These are phyloP conservation scores for Panagrolaimus sp. DNA, from an alignment of 1,140 invertebrate genomes.

Conservation along the genomic window DNA sequence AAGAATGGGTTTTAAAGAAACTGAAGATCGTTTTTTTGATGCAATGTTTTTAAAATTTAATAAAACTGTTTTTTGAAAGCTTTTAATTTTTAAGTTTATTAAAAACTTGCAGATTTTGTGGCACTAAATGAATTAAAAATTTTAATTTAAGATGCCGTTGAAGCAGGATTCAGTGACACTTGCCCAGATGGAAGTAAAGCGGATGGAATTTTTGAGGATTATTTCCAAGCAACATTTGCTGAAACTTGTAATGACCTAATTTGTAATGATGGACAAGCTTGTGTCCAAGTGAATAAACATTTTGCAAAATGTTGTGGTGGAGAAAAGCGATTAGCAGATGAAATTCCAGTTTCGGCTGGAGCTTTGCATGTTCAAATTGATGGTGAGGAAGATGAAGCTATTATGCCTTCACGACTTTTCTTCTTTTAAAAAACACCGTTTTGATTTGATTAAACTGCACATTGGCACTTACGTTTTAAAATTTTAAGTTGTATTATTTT, in stretches of 20 bases:
- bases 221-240: constrained; percentile 18
- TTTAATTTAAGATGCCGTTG: background rate
- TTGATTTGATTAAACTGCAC: background rate
- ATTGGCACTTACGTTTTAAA: no score
- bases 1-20: no score
- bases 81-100: no score
- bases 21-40: no score
- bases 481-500: no score
- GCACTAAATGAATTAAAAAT: no score
- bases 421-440: background rate
- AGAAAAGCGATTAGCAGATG: background rate
- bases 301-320: constrained; percentile 25
- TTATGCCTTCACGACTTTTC: background rate
- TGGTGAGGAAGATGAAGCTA: background rate
- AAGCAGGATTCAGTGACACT: background rate
- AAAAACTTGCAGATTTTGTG: no score
- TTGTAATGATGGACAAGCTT: constrained; percentile 12
- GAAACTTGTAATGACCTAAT: constrained; percentile 14
- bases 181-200: constrained; percentile 22
- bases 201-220: background rate
- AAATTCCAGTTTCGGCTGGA: background rate
- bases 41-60: no score
- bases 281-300: constrained; percentile 22
- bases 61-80: no score
- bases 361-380: background rate